phyloP scores from a whole-genome alignment of 1,140 invertebrate species.

The Tetranychus cinnabarinus region DNA sequence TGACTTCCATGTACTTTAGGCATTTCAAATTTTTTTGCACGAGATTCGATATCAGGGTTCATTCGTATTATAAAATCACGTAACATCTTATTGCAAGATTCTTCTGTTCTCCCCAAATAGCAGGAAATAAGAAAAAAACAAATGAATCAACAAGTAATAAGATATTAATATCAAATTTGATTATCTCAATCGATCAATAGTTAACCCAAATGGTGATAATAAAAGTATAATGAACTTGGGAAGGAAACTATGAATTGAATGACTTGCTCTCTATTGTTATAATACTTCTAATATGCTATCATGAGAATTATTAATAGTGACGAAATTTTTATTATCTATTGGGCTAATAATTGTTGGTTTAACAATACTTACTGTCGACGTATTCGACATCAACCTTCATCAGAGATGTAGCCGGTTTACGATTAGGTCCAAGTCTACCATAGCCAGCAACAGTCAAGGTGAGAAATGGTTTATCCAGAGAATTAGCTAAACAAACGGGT shows the following conservation, averaged over 20 bases:
- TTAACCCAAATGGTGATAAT: too few species aligned
- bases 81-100: background rate
- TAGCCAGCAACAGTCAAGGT: background rate
- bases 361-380: background rate
- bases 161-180: too few species aligned
- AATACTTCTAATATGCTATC: too few species aligned
- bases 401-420: background rate
- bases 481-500: background rate
- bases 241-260: too few species aligned
- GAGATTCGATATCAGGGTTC: background rate
- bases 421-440: background rate
- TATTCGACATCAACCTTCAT: background rate
- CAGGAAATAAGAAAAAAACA: background rate
- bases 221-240: too few species aligned
- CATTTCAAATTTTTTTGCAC: background rate
- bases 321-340: too few species aligned
- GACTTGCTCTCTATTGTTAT: too few species aligned
- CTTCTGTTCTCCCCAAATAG: background rate
- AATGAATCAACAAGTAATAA: background rate
- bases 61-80: background rate
- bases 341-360: too few species aligned
- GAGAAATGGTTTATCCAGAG: background rate
- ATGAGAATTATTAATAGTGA: background rate
- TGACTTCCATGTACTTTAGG: background rate
- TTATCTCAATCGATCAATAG: too few species aligned